Conservation (phyloP, 2,888 invertebrate genomes). For the Microchrysa polita region DNA sequence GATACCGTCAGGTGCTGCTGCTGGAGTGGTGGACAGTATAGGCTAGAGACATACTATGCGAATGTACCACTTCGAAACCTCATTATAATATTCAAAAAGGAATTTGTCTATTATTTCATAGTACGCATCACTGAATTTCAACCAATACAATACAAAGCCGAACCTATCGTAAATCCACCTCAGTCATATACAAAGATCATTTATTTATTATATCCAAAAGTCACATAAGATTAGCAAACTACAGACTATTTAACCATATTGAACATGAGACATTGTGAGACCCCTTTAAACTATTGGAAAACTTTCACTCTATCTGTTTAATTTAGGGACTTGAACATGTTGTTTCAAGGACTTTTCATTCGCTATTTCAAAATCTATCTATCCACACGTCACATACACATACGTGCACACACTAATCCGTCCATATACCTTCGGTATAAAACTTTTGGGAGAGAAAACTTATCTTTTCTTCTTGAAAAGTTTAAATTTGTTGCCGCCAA, state of each 20-base stretch:
- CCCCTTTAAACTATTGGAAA: constrained; percentile 34
- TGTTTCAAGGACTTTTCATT: constrained; percentile 21
- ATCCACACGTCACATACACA: not conserved
- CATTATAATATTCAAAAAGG: too few relatives aligned
- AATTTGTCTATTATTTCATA: too few relatives aligned
- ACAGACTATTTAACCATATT: not conserved
- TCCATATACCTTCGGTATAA: constrained; percentile 14
- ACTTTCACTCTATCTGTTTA: constrained; percentile 26
- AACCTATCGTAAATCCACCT: too few relatives aligned
- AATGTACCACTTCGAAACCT: too few relatives aligned
- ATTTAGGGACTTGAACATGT: constrained; percentile 22
- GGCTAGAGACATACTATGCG: too few relatives aligned
- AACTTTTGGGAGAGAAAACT: constrained; percentile 20
- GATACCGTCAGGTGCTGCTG: too few relatives aligned
- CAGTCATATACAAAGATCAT: constrained; percentile 3
- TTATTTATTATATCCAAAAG: not conserved
- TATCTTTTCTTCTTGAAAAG: constrained; percentile 17
- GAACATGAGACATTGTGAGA: constrained; percentile 13
- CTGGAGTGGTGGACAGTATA: too few relatives aligned
- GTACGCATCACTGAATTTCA: too few relatives aligned
- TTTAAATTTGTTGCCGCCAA: constrained; percentile 37
- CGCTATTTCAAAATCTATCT: not conserved
- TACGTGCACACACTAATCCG: too few relatives aligned
- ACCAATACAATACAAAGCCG: too few relatives aligned
- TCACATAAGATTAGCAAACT: constrained; percentile 30